Base-by-base conservation (phyloP, 2,797 vertebrate genomes). In the Myotis pilosus region DNA sequence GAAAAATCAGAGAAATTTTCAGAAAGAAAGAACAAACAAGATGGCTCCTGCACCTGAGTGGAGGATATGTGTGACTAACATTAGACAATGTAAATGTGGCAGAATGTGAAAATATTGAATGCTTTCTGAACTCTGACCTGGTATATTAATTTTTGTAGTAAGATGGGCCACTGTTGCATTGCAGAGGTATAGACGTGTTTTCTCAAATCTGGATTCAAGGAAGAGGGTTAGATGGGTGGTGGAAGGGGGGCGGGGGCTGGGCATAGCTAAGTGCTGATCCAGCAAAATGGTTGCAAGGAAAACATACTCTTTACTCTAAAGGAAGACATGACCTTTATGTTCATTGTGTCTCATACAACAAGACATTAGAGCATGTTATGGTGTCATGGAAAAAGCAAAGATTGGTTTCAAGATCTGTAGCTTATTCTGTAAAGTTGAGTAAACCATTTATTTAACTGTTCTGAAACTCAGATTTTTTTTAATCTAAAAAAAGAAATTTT, bases 161-260 rank as follows among this genome's bases (percentile, higher is more conserved):
- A 83, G 51, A 62, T 28, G 23, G 33, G 11, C 25, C 51, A 60
- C 22, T 69, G 79, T 74, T 60, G 38, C 11, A 68, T 79, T 12
- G 66, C 13, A 44, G 33, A 87, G 1, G 6, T 33, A 75, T 11
- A 62, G 30, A 51, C 0, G 12, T 23, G 6, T 80, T 75, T 49
- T 89, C 55, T 75, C 23, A 53, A 62, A 36, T 60, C 68, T 92
- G 66, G 57, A 23, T 84, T 22, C 71, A 72, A 78, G 33, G 30
- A 17, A 68, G 13, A 60, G 16, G 8, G 8, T 57, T 60, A 15
- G n/a, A 2, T 57, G 23, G 8, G 41, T 1, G 7, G 3, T 0
- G 47, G 2, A 9, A 8, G 41, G 8, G 0, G 0, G 9, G 41
- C 2, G 41, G 2, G 44, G 5, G 38, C 4, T 4, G 1, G 41